Base-by-base conservation (phyloP, 2,888 invertebrate genomes). In the Byasa hedistus region DNA sequence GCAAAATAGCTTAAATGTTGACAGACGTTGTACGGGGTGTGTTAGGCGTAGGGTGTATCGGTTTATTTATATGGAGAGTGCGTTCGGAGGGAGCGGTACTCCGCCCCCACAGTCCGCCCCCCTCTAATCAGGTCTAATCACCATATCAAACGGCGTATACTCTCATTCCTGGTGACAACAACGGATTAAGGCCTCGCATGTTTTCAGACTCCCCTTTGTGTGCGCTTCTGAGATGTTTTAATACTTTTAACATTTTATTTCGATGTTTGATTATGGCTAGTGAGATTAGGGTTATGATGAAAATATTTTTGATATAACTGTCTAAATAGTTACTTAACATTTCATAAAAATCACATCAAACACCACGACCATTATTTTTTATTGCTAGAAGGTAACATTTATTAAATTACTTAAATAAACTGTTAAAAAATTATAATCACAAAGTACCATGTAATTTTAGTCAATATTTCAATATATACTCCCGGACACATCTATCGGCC, bases 41-140 rank as follows among this genome's bases (percentile, higher is more conserved):
- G 78, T 82, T 84, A 83, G 79, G 79, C 81, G 79, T 78, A 83
- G 82, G 79, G 85, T 82, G 86, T 89, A 89, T 88, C 87, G 86
- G 85, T 85, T 86, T 89, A 89, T 91, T 90, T 91, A 86, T 88
- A 85, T 87, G 87, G 84, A 81, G 88, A 85, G 86, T 87, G 89
- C 86, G 89, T 87, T 76, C 78, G 78, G 82, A 85, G 89, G 86
- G 80, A 78, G 79, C 77, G 79, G 76, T 80, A 79, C 79, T 74
- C 72, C 64, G 70, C 72, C 66, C 39, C 72, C 67, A 69, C 70
- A 71, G 71, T 72, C 69, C 78, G 79, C 81, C 79, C 86, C 76
- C 84, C 87, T 87, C 89, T 91, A 91, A 91, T 91, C 91, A 91
- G 87, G 82, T 87, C 87, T 91, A 91, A 91, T 91, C 91, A 91